These are phyloP conservation scores for Brachionus koreanus DNA, from an alignment of 1,140 invertebrate species.

Conservation along the genomic window DNA sequence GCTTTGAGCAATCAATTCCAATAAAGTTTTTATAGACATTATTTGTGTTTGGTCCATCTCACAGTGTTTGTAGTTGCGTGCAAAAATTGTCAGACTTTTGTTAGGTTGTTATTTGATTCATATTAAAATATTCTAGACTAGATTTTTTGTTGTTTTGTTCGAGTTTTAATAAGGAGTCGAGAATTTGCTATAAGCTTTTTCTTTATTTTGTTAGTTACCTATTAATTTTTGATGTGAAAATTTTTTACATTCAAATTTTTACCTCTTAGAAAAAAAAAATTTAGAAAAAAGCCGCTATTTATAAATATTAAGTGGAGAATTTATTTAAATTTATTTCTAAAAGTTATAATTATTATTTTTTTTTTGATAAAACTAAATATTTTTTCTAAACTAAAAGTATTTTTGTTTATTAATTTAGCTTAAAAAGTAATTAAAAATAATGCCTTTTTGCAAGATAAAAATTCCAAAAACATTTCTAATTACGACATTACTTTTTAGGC, in stretches of 20 bases:
- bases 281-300: not conserved
- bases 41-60: not conserved
- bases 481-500: not conserved
- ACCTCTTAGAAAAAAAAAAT: too few relatives aligned
- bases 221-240: not conserved
- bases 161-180: not conserved
- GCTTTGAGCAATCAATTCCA: not conserved
- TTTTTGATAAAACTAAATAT: too few relatives aligned
- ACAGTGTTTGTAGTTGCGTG: not conserved
- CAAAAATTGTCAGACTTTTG: constrained; percentile 27
- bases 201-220: not conserved
- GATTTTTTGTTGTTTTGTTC: not conserved
- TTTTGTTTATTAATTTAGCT: not conserved
- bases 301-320: too few relatives aligned
- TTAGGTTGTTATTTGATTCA: not conserved
- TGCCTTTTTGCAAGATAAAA: not conserved
- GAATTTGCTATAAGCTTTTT: not conserved
- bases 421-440: not conserved
- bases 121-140: not conserved
- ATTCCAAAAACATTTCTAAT: not conserved
- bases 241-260: not conserved
- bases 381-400: not conserved
- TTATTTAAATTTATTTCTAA: too few relatives aligned
- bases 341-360: too few relatives aligned
- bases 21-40: not conserved